phyloP scores from a whole-genome alignment of 2,888 invertebrate genomes.

The Tillus elongatus region DNA sequence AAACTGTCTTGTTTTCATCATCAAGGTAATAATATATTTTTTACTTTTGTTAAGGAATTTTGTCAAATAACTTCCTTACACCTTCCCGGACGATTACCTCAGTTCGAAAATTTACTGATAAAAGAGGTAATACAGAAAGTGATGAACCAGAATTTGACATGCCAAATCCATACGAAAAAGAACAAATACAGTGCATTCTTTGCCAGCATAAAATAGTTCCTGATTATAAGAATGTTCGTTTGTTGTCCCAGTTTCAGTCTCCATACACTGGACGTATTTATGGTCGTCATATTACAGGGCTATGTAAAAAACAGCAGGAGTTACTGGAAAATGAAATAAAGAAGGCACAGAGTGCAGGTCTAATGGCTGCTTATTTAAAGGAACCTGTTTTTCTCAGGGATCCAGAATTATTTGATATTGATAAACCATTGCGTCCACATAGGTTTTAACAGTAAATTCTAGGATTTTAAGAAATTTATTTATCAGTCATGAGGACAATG shows the following conservation, averaged over 20 bases:
- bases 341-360: constrained; percentile 67
- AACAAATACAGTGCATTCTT: constrained; percentile 64
- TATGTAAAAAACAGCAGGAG: constrained; percentile 75
- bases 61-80: too few species aligned
- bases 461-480: constrained; percentile 1
- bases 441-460: constrained; percentile 50
- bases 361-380: constrained; percentile 78
- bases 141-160: constrained; percentile 51
- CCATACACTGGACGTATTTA: constrained; percentile 89
- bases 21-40: too few species aligned
- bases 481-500: too few species aligned
- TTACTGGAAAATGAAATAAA: constrained; percentile 62
- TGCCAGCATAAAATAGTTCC: constrained; percentile 75
- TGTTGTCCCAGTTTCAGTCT: constrained; percentile 93
- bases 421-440: constrained; percentile 71
- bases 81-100: too few species aligned
- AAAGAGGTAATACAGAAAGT: too few species aligned
- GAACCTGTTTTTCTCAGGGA: constrained; percentile 72
- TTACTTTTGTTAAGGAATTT: too few species aligned
- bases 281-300: constrained; percentile 85
- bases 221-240: constrained; percentile 82
- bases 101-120: too few species aligned
- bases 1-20: too few species aligned
- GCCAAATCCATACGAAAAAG: constrained; percentile 72
- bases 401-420: constrained; percentile 84